Percentiles rank a stretch among this genome's conserved stretches.
Conservation (phyloP, 2,113 vertebrate genomes). For the Xenopus laevis region DNA sequence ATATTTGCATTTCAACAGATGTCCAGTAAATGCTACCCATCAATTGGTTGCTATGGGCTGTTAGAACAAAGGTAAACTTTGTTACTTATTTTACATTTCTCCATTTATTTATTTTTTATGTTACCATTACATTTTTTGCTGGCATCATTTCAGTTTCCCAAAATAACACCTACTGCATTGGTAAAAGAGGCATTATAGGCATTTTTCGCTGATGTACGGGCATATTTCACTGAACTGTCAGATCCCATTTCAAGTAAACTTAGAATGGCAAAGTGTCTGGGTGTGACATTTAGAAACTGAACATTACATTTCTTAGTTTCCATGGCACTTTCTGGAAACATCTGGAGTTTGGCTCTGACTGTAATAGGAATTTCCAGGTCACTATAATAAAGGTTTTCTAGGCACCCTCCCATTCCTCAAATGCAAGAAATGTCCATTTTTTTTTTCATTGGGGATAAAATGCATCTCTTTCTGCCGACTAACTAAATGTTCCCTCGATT, state of each 20-base stretch:
- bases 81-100: too few species aligned
- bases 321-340: slow-evolving; percentile 30
- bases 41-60: too few species aligned
- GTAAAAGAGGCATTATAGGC: too few species aligned
- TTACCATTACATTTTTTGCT: too few species aligned
- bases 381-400: slow-evolving; percentile 22
- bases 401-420: slow-evolving; percentile 26
- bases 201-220: too few species aligned
- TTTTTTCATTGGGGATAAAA: slow-evolving; percentile 1
- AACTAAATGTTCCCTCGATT: slow-evolving; percentile 31
- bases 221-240: neutral
- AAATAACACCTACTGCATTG: too few species aligned
- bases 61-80: too few species aligned
- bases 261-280: slow-evolving; percentile 5
- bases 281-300: slow-evolving; percentile 26
- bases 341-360: slow-evolving; percentile 23
- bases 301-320: slow-evolving; percentile 28
- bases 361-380: slow-evolving; percentile 39
- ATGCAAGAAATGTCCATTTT: slow-evolving; percentile 36
- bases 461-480: slow-evolving; percentile 12
- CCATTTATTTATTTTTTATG: too few species aligned
- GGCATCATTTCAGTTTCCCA: too few species aligned
- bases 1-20: too few species aligned
- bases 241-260: slow-evolving; percentile 6
- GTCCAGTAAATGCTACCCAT: too few species aligned